phyloP scores from a whole-genome alignment of 2,888 invertebrate species.

The Saturnia pavonia region DNA sequence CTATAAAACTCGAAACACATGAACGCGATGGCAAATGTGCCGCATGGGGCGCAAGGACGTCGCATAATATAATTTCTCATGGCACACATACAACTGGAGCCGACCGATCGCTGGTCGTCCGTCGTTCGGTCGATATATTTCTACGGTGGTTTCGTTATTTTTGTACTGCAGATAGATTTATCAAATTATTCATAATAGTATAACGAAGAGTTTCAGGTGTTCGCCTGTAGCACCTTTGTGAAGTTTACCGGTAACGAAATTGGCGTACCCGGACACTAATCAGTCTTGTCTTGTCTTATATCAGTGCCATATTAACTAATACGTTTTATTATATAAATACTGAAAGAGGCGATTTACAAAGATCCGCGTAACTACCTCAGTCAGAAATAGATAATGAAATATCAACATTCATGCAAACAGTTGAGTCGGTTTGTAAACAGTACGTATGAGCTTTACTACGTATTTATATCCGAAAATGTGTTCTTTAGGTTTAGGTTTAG shows the following conservation, averaged over 20 bases:
- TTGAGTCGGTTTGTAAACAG: constrained; percentile 49
- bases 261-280: constrained; percentile 38
- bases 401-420: constrained; percentile 41
- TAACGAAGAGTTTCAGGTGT: constrained; percentile 34
- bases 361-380: constrained; percentile 29
- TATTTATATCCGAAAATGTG: neutral
- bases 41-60: constrained; percentile 56
- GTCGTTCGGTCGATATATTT: constrained; percentile 75
- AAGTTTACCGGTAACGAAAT: constrained; percentile 40
- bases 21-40: constrained; percentile 43
- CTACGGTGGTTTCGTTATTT: constrained; percentile 72
- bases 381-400: constrained; percentile 49
- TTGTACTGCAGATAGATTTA: constrained; percentile 35
- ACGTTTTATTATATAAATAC: constrained; percentile 33
- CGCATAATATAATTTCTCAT: constrained; percentile 54
- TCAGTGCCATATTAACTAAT: constrained; percentile 24
- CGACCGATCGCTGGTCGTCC: constrained; percentile 56
- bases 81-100: constrained; percentile 48
- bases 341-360: constrained; percentile 25
- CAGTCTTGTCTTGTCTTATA: constrained; percentile 33
- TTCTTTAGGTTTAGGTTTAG: constrained; percentile 26
- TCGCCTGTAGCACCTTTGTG: constrained; percentile 40
- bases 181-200: constrained; percentile 33
- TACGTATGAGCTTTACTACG: constrained; percentile 25
- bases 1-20: constrained; percentile 26